These are phyloP conservation scores for Cydia amplana DNA, from an alignment of 1,140 invertebrate genomes.

Conservation along the genomic window DNA sequence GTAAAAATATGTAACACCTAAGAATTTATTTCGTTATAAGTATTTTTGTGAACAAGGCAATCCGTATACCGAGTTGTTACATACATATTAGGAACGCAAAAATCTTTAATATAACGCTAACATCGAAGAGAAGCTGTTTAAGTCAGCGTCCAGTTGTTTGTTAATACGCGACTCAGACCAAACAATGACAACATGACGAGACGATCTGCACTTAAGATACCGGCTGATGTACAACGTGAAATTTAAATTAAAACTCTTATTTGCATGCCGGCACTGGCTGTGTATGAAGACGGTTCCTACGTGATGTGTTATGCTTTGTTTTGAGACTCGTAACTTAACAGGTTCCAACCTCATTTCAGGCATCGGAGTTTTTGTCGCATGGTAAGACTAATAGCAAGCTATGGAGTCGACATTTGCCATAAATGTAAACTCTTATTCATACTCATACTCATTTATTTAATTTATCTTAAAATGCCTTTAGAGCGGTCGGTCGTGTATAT, in stretches of 20 bases:
- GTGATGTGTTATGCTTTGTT: neutral
- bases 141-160: neutral
- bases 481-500: too few species aligned
- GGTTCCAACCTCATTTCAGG: too few species aligned
- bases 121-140: neutral
- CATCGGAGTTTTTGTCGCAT: too few species aligned
- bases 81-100: too few species aligned
- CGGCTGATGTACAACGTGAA: conserved; percentile 25
- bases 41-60: neutral
- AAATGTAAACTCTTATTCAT: too few species aligned
- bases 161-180: conserved; percentile 15
- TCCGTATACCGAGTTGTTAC: too few species aligned
- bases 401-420: too few species aligned
- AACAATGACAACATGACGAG: conserved; percentile 31
- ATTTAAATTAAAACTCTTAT: conserved; percentile 32
- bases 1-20: neutral
- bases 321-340: neutral
- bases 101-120: too few species aligned
- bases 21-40: neutral
- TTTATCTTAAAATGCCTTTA: too few species aligned
- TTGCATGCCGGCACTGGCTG: conserved; percentile 7
- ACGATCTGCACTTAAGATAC: conserved; percentile 29
- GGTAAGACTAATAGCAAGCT: too few species aligned
- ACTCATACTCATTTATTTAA: too few species aligned
- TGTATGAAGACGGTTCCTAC: neutral